Evolutionary conservation across 2,888 invertebrate genomes (phyloP).

Genomic region (Oscheius sp.): DNA sequence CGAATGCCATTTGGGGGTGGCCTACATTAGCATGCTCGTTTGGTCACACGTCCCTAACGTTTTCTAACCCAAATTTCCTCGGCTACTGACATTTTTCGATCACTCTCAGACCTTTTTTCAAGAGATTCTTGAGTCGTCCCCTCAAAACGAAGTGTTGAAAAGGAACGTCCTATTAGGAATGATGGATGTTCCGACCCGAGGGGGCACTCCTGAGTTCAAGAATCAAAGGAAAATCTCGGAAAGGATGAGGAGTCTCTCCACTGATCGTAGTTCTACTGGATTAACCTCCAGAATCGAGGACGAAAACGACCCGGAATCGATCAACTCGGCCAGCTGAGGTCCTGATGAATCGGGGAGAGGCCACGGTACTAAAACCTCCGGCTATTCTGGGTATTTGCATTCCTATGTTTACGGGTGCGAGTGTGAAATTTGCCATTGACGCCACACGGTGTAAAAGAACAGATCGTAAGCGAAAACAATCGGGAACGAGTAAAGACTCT

Average conservation of each 20-base stretch:
- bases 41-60: no score
- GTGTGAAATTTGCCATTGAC: neutral
- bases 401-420: neutral
- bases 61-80: no score
- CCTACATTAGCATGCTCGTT: no score
- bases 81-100: no score
- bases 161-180: neutral
- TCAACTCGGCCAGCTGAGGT: conserved; percentile 29
- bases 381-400: conserved; percentile 2
- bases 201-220: neutral
- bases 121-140: no score
- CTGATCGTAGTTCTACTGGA: neutral
- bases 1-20: no score
- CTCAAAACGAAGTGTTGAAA: no score
- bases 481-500: neutral
- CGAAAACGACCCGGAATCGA: conserved; percentile 24
- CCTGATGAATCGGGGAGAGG: neutral
- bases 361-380: conserved; percentile 6
- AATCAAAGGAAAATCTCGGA: neutral
- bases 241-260: neutral
- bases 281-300: neutral
- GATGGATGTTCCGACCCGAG: conserved; percentile 17
- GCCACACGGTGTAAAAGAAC: neutral
- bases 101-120: no score
- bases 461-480: neutral